Conservation (phyloP, 2,888 invertebrate species). For the Spodoptera exigua region DNA sequence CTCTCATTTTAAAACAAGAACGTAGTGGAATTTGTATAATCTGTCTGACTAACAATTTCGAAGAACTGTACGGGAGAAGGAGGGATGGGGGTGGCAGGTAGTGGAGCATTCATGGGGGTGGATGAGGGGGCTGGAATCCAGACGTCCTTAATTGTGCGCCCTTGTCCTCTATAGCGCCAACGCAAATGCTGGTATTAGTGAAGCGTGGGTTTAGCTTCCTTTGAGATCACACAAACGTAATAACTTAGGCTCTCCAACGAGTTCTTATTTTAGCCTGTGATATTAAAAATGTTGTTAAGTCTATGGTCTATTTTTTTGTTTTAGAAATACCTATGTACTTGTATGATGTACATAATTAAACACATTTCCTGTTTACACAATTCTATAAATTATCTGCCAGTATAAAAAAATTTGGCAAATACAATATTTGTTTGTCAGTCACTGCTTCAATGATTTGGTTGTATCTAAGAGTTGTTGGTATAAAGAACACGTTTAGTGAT, state of each 20-base stretch:
- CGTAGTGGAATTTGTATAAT: conserved; percentile 25
- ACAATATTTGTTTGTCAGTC: too few species aligned
- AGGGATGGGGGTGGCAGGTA: conserved; percentile 20
- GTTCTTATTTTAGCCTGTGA: conserved; percentile 10
- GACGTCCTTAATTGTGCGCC: conserved; percentile 47
- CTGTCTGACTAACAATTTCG: conserved; percentile 32
- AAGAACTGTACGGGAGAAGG: conserved; percentile 13
- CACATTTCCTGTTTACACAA: too few species aligned
- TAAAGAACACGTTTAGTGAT: too few species aligned
- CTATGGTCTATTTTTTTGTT: too few species aligned
- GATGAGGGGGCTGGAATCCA: conserved; percentile 12
- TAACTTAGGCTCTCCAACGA: conserved; percentile 8
- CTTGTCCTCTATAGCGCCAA: conserved; percentile 34
- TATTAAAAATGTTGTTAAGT: not conserved
- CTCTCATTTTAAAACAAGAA: conserved; percentile 17
- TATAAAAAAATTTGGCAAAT: too few species aligned
- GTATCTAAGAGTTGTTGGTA: too few species aligned
- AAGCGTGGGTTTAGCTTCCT: conserved; percentile 18
- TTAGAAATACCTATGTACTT: too few species aligned
- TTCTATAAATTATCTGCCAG: too few species aligned
- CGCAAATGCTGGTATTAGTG: conserved; percentile 24
- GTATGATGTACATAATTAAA: too few species aligned
- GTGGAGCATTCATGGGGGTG: conserved; percentile 15
- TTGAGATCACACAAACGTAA: conserved; percentile 8
- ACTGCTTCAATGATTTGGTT: too few species aligned